A percentile compares a stretch with the other conserved stretches of the same genome.
phyloP scores from a whole-genome alignment of 2,113 vertebrate genomes.

The Polyodon spathula region DNA sequence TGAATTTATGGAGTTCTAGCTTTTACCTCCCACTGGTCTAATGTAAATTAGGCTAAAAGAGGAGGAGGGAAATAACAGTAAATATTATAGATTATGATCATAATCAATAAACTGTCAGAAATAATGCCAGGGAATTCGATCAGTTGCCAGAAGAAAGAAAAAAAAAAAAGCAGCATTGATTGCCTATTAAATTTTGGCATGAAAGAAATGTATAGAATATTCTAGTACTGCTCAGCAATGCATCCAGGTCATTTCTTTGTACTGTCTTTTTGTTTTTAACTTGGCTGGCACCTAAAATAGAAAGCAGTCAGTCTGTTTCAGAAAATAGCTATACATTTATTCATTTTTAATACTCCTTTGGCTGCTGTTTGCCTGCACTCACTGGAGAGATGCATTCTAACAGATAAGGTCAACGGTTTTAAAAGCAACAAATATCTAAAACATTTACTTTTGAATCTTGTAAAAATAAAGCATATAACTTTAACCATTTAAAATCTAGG shows the following conservation, averaged over 20 bases:
- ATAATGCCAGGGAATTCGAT: background rate
- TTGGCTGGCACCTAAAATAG: background rate
- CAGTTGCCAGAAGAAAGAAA: background rate
- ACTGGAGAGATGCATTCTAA: background rate
- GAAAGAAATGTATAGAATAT: background rate
- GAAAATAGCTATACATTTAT: background rate
- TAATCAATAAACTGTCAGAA: background rate
- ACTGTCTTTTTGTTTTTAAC: background rate
- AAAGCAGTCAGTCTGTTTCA: background rate
- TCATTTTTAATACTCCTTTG: background rate
- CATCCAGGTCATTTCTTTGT: background rate
- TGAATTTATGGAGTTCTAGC: background rate
- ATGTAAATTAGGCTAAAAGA: background rate
- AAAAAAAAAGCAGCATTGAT: background rate
- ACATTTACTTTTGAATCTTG: too few species aligned
- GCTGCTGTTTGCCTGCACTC: background rate
- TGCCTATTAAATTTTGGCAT: background rate
- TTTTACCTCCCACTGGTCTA: background rate
- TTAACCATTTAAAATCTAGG: too few species aligned
- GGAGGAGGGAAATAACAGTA: background rate
- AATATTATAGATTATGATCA: background rate
- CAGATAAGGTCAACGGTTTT: constrained; percentile 1
- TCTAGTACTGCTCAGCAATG: background rate
- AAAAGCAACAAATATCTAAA: background rate
- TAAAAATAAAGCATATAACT: too few species aligned